These are phyloP conservation scores for Sebastiscus tertius DNA, from an alignment of 2,797 vertebrate genomes.

Conservation along the genomic window DNA sequence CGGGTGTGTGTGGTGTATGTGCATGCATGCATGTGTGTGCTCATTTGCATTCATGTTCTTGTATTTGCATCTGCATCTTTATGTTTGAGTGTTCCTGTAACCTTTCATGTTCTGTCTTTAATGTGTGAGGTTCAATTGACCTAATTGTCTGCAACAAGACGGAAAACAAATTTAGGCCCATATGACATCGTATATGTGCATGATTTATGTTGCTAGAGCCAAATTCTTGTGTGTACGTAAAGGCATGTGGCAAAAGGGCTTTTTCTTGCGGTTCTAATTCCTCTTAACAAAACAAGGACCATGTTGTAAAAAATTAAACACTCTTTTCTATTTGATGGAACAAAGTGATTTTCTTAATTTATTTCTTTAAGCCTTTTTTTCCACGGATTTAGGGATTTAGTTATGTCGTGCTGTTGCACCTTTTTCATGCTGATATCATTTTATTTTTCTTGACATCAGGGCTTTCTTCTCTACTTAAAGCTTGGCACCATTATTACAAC, in stretches of 20 bases:
- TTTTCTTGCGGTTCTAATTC: neutral
- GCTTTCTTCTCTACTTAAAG: neutral
- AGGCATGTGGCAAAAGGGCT: neutral
- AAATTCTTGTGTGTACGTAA: neutral
- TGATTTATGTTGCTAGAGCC: neutral
- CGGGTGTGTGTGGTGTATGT: neutral
- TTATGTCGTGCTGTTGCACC: neutral
- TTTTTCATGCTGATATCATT: conserved; percentile 18
- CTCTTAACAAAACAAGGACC: neutral
- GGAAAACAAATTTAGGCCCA: neutral
- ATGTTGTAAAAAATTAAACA: conserved; percentile 13
- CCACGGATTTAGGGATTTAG: conserved; percentile 6
- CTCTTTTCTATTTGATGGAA: conserved; percentile 8
- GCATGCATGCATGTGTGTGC: neutral
- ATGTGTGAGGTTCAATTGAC: neutral
- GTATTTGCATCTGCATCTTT: neutral
- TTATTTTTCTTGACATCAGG: neutral
- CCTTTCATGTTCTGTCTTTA: neutral
- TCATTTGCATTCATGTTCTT: neutral
- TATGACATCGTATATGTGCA: neutral
- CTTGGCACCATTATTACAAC: conserved; percentile 2
- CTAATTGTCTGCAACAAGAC: neutral
- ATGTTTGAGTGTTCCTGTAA: neutral
- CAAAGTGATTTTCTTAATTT: conserved; percentile 3
- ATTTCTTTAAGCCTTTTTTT: neutral